These are phyloP conservation scores for Paragorgia papillata DNA, from an alignment of 92 coral and sea anemone genomes.

Conservation along the genomic window DNA sequence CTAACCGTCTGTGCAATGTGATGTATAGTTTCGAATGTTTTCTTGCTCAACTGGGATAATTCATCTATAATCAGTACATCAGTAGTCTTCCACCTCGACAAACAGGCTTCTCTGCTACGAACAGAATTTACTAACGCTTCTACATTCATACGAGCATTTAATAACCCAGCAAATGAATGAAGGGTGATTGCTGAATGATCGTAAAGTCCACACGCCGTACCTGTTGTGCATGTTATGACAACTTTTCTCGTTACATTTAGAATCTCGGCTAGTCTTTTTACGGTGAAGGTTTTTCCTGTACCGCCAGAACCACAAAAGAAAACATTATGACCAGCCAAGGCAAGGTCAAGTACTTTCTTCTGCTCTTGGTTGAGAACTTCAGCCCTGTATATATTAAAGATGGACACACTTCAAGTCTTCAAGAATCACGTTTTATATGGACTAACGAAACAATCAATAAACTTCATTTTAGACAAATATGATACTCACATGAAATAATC, in stretches of 20 bases:
- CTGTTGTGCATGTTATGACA: slow-evolving; percentile 35
- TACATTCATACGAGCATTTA: slow-evolving; percentile 42
- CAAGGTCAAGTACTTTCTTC: slow-evolving; percentile 22
- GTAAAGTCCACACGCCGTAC: slow-evolving; percentile 33
- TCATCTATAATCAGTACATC: background rate
- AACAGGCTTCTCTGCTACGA: slow-evolving; percentile 18
- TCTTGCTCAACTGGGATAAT: too few species aligned
- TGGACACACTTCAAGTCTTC: too few species aligned
- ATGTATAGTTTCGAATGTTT: too few species aligned
- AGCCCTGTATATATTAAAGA: slow-evolving; percentile 1
- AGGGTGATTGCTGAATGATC: slow-evolving; percentile 39
- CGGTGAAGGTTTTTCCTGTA: too few species aligned
- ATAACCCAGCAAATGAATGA: slow-evolving; percentile 62
- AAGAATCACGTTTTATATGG: too few species aligned
- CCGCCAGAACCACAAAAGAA: too few species aligned
- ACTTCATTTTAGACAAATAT: too few species aligned
- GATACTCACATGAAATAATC: too few species aligned
- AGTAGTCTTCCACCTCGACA: slow-evolving; percentile 6
- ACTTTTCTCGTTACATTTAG: slow-evolving; percentile 12
- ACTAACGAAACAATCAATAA: too few species aligned
- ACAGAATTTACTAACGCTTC: slow-evolving; percentile 19
- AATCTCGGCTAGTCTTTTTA: slow-evolving; percentile 7
- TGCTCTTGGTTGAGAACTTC: slow-evolving; percentile 35
- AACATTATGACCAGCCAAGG: slow-evolving; percentile 25
- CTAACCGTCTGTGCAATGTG: too few species aligned